Evolutionary conservation across 1,140 invertebrate species (phyloP).

Genomic region (Drosophila lini): DNA sequence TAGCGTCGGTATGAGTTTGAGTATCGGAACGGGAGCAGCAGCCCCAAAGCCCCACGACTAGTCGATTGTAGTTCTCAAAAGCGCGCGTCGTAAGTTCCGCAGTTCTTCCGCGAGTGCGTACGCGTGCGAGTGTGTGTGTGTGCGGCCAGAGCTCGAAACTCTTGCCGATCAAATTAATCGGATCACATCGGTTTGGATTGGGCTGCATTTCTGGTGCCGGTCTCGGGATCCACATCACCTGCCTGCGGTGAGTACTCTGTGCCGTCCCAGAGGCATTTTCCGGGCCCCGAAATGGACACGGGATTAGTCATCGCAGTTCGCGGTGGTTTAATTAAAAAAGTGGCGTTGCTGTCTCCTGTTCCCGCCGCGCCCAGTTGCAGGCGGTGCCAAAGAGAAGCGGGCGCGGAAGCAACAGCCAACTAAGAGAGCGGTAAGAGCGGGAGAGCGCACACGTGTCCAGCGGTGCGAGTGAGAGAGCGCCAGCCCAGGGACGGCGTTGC

Average conservation of each 20-base stretch:
- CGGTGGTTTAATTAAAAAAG: conserved; percentile 71
- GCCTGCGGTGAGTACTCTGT: conserved; percentile 53
- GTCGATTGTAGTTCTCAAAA: conserved; percentile 29
- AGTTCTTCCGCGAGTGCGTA: conserved; percentile 18
- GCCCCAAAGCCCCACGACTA: conserved; percentile 36
- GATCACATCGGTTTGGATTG: conserved; percentile 10
- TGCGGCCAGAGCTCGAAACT: conserved; percentile 34
- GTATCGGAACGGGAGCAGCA: conserved; percentile 25
- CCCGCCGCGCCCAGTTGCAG: conserved; percentile 69
- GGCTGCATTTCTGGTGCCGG: conserved; percentile 3
- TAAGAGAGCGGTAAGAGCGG: conserved; percentile 50
- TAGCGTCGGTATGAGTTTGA: conserved; percentile 8
- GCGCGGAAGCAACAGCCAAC: conserved; percentile 70
- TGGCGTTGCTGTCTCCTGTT: conserved; percentile 58
- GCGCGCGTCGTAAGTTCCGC: conserved; percentile 38
- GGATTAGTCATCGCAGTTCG: conserved; percentile 69
- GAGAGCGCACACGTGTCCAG: conserved; percentile 43
- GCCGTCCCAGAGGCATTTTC: conserved; percentile 39
- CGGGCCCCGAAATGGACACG: conserved; percentile 9
- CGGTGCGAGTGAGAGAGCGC: neutral
- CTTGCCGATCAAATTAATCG: conserved; percentile 27
- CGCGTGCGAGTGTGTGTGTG: conserved; percentile 30
- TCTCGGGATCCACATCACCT: conserved; percentile 15
- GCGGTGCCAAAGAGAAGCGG: conserved; percentile 41
- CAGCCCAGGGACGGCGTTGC: conserved; percentile 29